Base-by-base conservation (phyloP, 2,113 vertebrate species). In the Malurus cyaneus region DNA sequence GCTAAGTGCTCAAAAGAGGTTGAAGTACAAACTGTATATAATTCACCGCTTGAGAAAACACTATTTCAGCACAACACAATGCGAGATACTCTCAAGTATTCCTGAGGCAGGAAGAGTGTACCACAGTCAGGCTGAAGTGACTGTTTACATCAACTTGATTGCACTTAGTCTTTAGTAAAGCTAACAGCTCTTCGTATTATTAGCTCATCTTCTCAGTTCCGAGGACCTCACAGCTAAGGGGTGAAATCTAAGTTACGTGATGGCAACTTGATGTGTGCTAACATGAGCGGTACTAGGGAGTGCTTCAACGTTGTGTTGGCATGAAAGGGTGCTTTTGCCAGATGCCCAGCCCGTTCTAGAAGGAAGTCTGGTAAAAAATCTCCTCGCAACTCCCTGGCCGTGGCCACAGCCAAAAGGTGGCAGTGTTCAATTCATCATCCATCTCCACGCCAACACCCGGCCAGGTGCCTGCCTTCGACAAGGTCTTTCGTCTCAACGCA, bases 41-140 rank as follows among this genome's bases (percentile, higher is more conserved):
- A 97, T 98, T 98, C 96, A 97, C 93, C 17, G 96, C 94, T 96
- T 97, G 91, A 97, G 96, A 97, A 98, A 98, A 97, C 86, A 64
- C 66, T 56, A 79, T 96, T 97, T 97, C 96, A 98, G 91, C 93
- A 70, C 93, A 93, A 91, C 95, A 97, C 94, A 97, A 97, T 96
- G 95, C 62, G 46, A 97, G 97, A 97, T 98, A 92, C 92, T 96
- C 96, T 97, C 95, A 96, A 98, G 97, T 92, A 97, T 96, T 97
- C 95, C 96, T 77, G 76, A 97, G 95, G 87, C 97, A 95, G 93
- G 92, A 97, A 92, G 93, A 97, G 94, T 16, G 89, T 94, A 88
- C 80, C 92, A 56, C 81, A 96, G 97, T 94, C 94, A 95, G 62
- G 36, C 87, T 97, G 95, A 97, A 98, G 97, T 96, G 97, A 97